A percentile compares a stretch with the other conserved stretches of the same genome.
Evolutionary conservation across 2,888 invertebrate species (phyloP).

Genomic region (Tachina grossa): DNA sequence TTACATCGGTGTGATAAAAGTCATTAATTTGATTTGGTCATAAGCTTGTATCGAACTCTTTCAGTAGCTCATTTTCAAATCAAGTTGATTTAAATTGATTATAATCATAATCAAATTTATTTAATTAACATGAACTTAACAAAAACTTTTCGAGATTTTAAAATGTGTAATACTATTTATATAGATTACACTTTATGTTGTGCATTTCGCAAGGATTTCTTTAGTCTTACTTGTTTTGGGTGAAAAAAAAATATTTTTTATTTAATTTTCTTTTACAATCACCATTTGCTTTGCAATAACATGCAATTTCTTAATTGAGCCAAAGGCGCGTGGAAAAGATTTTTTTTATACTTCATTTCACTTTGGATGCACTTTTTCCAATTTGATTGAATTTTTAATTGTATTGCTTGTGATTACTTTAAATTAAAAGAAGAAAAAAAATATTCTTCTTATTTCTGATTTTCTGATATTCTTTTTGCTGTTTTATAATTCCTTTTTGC

Average conservation of each 20-base stretch:
- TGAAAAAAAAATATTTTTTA: background rate
- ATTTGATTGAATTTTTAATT: conserved; percentile 60
- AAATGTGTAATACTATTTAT: too few relatives aligned
- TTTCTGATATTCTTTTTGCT: conserved; percentile 2
- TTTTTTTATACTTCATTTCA: conserved; percentile 51
- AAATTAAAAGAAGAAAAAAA: background rate
- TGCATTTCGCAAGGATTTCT: background rate
- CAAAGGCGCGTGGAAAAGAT: conserved; percentile 6
- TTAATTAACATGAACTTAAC: too few relatives aligned
- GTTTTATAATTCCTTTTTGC: background rate
- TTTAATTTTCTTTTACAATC: background rate
- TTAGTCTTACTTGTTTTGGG: background rate
- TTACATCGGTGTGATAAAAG: too few relatives aligned
- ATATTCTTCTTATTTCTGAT: background rate
- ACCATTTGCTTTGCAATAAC: background rate
- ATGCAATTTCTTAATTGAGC: conserved; percentile 41
- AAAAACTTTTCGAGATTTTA: too few relatives aligned
- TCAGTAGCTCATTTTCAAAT: too few relatives aligned
- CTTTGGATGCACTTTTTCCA: conserved; percentile 51
- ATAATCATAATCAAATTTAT: too few relatives aligned
- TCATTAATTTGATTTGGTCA: too few relatives aligned
- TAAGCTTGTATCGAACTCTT: too few relatives aligned
- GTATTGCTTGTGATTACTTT: conserved; percentile 50
- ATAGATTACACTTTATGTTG: background rate
- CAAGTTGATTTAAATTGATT: too few relatives aligned